A percentile compares a stretch with the other conserved stretches of the same genome.
Conservation (phyloP, 2,113 vertebrate species). For the Hypocryptadius cinnamomeus region DNA sequence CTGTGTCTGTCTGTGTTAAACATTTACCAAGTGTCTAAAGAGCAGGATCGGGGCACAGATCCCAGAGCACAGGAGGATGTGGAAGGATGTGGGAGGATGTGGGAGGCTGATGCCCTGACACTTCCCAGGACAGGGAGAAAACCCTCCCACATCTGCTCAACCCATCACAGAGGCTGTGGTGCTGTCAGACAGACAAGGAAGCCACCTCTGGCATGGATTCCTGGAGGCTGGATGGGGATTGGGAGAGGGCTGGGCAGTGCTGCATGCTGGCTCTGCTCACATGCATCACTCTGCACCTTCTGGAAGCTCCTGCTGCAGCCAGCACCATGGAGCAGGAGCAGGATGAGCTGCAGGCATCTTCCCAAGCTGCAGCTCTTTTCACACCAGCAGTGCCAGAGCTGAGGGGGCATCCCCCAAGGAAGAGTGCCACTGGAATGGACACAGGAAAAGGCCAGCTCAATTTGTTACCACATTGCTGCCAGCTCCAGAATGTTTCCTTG, state of each 20-base stretch:
- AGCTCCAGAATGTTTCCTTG: not conserved
- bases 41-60: not conserved
- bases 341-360: not conserved
- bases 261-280: rapidly evolving
- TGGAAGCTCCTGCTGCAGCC: not conserved
- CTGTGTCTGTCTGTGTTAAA: not conserved
- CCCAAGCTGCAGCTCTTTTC: rapidly evolving
- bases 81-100: not conserved
- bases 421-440: not conserved
- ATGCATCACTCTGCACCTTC: not conserved
- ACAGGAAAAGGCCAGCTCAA: not conserved
- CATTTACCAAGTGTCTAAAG: not conserved
- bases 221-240: not conserved
- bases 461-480: not conserved
- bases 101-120: not conserved
- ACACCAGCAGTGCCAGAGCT: not conserved
- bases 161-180: not conserved
- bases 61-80: not conserved
- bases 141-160: not conserved
- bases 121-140: not conserved
- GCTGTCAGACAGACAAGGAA: not conserved
- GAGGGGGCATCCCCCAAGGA: not conserved
- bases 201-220: not conserved
- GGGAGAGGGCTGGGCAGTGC: not conserved
- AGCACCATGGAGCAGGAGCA: not conserved